Evolutionary conservation across 2,888 invertebrate genomes (phyloP), one percentile per base, ranked within the genome.

Genomic region (Campoplex capitator): DNA sequence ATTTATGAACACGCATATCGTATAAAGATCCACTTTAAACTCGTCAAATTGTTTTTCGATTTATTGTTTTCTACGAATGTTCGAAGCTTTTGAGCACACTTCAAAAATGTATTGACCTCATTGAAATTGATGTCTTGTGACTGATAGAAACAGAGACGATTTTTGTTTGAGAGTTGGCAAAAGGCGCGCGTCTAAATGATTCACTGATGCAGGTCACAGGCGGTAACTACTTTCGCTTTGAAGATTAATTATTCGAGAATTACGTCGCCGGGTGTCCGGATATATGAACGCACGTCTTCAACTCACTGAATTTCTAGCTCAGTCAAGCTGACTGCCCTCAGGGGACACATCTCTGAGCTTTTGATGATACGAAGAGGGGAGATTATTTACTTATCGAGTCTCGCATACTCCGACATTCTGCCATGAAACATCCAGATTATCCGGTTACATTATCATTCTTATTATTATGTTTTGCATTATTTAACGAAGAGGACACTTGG

Each of bases 241-340:
- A 38, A 70, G 75, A 75, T 75, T 82, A 74, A 82, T 82, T 82
- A 75, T 68, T 38, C 67, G 67, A 54, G 51, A 76, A 76, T 75
- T 11, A 68, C 18, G 51, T 32, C 28, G 54, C 48, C 51, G 67
- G 54, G 74, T 81, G 51, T 81, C 45, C 48, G 42, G 65, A 65
- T 56, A 70, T 68, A 56, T 23, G 23, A 54, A 45, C 23, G 42
- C 45, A 58, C 58, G n/a, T 67, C 65, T 67, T 35, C 35, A 67
- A 65, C 45, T 54, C 73, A 45, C n/a, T 48, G 56, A 48, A 77
- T 45, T 13, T 73, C 32, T 51, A 70, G 13, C 35, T 4, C 70
- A 16, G 42, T 3, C 32, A 51, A 32, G 54, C 18, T 65, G 51
- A 62, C 70, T 73, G 23, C 48, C 76, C 65, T n/a, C 65, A 38